A percentile compares a stretch with the other conserved stretches of the same genome.
Conservation (phyloP, 2,888 invertebrate species). For the Calliphora vomitoria region DNA sequence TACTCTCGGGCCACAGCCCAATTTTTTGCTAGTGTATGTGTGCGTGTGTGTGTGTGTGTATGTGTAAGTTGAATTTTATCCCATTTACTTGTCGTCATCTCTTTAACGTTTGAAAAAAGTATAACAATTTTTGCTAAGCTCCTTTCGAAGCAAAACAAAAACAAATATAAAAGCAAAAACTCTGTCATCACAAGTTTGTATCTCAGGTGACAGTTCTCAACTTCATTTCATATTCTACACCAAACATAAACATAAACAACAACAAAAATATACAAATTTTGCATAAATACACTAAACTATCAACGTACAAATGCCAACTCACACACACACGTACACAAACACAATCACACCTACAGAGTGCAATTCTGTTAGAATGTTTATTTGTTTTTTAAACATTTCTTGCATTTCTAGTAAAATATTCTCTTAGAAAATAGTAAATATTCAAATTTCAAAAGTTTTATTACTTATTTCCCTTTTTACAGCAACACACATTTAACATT, state of each 20-base stretch:
- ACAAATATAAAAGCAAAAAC: conserved; percentile 22
- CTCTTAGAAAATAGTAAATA: background rate
- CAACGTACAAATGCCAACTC: background rate
- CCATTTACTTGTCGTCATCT: conserved; percentile 66
- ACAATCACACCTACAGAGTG: background rate
- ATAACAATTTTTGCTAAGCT: conserved; percentile 59
- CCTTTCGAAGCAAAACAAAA: conserved; percentile 32
- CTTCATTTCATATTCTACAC: conserved; percentile 56
- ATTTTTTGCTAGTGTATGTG: conserved; percentile 41
- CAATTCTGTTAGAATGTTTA: background rate
- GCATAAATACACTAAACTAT: conserved; percentile 4
- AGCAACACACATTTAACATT: background rate
- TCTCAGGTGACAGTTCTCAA: conserved; percentile 66
- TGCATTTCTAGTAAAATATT: background rate
- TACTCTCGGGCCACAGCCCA: conserved; percentile 74
- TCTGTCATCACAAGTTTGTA: conserved; percentile 45
- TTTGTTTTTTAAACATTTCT: background rate
- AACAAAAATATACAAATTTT: conserved; percentile 27
- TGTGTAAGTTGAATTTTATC: conserved; percentile 52
- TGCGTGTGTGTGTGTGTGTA: conserved; percentile 43
- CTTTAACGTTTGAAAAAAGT: conserved; percentile 55
- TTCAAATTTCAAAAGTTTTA: background rate
- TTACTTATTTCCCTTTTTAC: too few relatives aligned
- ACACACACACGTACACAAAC: too few relatives aligned
- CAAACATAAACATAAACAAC: conserved; percentile 46